Conservation (phyloP, 2,797 vertebrate species). For the Knipowitschia caucasica region DNA sequence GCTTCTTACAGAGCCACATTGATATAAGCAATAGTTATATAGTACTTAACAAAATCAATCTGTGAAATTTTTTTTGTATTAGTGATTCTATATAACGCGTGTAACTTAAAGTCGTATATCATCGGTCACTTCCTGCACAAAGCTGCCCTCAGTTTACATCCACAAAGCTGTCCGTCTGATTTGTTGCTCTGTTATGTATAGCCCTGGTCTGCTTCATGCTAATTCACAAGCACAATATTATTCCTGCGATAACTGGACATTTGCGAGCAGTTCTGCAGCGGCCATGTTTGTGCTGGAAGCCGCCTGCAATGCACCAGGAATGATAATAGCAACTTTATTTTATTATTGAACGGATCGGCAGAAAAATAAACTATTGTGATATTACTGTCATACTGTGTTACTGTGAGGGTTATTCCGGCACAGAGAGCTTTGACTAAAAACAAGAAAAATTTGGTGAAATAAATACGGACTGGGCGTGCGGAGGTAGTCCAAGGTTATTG, state of each 20-base stretch:
- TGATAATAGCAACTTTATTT: constrained; percentile 47
- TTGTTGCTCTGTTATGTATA: constrained; percentile 41
- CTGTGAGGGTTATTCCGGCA: constrained; percentile 15
- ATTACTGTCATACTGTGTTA: constrained; percentile 43
- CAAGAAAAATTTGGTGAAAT: constrained; percentile 7
- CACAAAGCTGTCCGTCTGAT: constrained; percentile 27
- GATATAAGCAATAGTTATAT: too few species aligned
- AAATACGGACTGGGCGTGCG: constrained; percentile 1
- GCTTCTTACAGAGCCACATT: too few species aligned
- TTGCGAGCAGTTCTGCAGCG: constrained; percentile 31
- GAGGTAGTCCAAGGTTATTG: constrained; percentile 4
- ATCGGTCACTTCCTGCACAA: neutral
- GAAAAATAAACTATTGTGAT: constrained; percentile 47
- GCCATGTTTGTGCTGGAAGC: constrained; percentile 48
- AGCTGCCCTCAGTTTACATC: neutral
- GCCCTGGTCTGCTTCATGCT: constrained; percentile 22
- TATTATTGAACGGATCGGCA: constrained; percentile 49
- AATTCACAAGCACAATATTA: constrained; percentile 55
- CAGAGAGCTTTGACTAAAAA: constrained; percentile 21
- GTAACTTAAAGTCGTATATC: neutral
- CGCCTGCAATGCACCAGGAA: constrained; percentile 30
- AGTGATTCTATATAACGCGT: too few species aligned
- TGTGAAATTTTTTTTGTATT: too few species aligned
- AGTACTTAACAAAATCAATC: too few species aligned
- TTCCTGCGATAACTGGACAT: constrained; percentile 43